A percentile compares a stretch with the other conserved stretches of the same genome.
phyloP scores from a whole-genome alignment of 2,888 invertebrate genomes.

The Amphiduros pacificus region DNA sequence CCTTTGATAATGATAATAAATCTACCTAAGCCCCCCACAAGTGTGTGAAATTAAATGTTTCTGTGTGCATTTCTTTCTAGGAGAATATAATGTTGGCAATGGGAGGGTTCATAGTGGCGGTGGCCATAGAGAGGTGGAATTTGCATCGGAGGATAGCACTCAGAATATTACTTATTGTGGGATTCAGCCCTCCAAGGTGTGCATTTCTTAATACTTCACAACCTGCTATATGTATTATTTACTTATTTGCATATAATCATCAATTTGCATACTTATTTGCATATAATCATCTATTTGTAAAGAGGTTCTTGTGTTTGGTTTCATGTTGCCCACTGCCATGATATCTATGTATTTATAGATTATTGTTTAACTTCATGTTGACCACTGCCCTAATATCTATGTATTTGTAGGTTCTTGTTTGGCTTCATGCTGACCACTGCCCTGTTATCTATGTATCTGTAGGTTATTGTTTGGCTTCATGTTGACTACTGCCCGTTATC shows the following conservation, averaged over 20 bases:
- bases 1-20: no score
- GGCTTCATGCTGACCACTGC: constrained; percentile 83
- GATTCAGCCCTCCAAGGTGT: not conserved
- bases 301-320: no score
- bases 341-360: no score
- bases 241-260: not conserved
- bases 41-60: no score
- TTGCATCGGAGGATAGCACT: not conserved
- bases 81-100: not conserved
- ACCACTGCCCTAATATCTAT: no score
- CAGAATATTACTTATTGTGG: not conserved
- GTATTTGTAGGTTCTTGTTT: constrained; percentile 75
- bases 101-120: not conserved
- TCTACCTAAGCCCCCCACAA: no score
- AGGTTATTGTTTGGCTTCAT: no score
- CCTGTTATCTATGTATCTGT: no score
- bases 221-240: not conserved
- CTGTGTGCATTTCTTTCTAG: not conserved
- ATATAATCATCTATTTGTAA: not conserved
- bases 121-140: not conserved
- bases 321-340: no score
- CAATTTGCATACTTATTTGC: not conserved
- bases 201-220: not conserved
- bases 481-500: no score
- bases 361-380: no score